phyloP scores from a whole-genome alignment of 2,888 invertebrate genomes.

The Lycia hirtaria region DNA sequence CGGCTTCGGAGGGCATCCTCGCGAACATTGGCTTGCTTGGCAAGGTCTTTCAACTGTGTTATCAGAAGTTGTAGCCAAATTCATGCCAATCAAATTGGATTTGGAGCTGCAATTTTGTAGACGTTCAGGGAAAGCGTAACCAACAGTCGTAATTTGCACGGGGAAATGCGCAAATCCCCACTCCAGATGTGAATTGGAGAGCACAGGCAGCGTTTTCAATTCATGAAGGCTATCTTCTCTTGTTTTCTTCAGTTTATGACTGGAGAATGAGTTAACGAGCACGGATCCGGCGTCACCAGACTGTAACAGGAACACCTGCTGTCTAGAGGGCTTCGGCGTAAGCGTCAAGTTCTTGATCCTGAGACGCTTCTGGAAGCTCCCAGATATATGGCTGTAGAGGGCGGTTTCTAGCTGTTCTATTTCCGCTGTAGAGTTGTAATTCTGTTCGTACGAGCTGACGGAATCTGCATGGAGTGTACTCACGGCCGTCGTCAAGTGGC shows the following conservation, averaged over 20 bases:
- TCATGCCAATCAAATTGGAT: conserved; percentile 17
- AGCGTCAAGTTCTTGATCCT: conserved; percentile 65
- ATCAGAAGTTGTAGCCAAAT: not conserved
- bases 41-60: not conserved
- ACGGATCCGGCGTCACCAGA: conserved; percentile 66
- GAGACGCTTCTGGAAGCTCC: conserved; percentile 62
- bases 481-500: conserved; percentile 59
- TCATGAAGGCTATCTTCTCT: conserved; percentile 47
- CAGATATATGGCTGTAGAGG: conserved; percentile 57
- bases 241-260: conserved; percentile 43
- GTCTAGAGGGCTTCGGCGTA: conserved; percentile 66
- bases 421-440: conserved; percentile 47
- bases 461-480: conserved; percentile 31
- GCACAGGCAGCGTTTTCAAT: conserved; percentile 46
- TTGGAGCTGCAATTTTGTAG: conserved; percentile 30
- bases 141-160: conserved; percentile 67
- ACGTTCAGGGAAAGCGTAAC: conserved; percentile 60
- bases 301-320: conserved; percentile 60
- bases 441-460: not conserved
- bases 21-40: conserved; percentile 44
- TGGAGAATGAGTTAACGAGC: conserved; percentile 57
- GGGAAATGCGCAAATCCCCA: conserved; percentile 61
- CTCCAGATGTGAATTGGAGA: conserved; percentile 56
- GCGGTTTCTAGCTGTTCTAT: conserved; percentile 59
- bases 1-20: conserved; percentile 27